Base-by-base conservation (phyloP, 2,797 vertebrate species). In the Pelodytes ibericus region DNA sequence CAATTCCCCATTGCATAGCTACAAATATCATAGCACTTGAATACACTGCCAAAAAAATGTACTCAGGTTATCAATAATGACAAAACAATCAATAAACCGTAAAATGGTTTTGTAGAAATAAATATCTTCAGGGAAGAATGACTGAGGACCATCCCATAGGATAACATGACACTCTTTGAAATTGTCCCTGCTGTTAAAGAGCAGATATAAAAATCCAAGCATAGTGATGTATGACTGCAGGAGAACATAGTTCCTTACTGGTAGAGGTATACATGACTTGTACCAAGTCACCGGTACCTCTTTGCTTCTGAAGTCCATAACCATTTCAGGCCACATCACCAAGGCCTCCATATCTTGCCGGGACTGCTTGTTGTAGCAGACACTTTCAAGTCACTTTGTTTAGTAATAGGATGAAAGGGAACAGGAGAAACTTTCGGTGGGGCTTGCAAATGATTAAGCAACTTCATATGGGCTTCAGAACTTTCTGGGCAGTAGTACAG, bases 281-380 rank as follows among this genome's bases (percentile, higher is more conserved):
- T 1, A 13, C 2, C 26, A 66, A 78, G 51, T 62, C 71, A 51
- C 65, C 73, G 0, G 36, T 62, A 20, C 22, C 53, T 71, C 69
- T 74, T 74, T 80, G 83, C 76, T 81, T 72, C 10, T 0, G 0
- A 0, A 67, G 80, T 84, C 82, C 85, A 2, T 31, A 53, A 20
- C 26, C n/a, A 0, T 0, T 0, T 24, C 2, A 8, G 1, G n/a
- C 4, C 8, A 8, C 82, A 78, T 88, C 89, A 95, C 94, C 93
- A 92, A 56, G 91, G 94, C 83, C 94, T 91, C 93, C 93, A 93
- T 82, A 94, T 88, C 47, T 67, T 81, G 22, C 72, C 33, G 81
- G 81, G 56, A 24, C 67, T 63, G 68, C 75, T 80, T 63, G 80
- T 79, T 11, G 59, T 71, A 0, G 81, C 39, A 0, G 72, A 72